These are phyloP conservation scores for Epinephelus cyanopodus DNA, from an alignment of 2,113 vertebrate genomes.

Conservation along the genomic window DNA sequence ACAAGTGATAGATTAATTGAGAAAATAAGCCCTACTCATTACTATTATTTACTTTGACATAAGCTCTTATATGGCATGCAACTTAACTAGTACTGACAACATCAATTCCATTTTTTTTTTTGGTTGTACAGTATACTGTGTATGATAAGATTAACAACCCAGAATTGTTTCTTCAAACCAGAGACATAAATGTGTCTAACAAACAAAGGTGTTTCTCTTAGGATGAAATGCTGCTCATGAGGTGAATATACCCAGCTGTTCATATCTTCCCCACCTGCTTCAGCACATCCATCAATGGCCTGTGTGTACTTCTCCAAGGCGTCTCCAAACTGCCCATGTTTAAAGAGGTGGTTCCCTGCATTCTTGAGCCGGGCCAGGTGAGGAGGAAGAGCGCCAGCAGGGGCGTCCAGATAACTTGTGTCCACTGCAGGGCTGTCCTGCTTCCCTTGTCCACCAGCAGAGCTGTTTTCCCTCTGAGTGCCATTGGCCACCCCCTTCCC, in stretches of 20 bases:
- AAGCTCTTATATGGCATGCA: neutral
- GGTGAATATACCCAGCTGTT: neutral
- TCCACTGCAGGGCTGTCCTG: slow-evolving; percentile 57
- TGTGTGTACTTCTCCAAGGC: slow-evolving; percentile 88
- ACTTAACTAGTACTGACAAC: neutral
- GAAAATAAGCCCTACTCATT: neutral
- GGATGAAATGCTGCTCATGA: neutral
- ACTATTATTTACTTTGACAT: neutral
- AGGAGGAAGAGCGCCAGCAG: slow-evolving; percentile 82
- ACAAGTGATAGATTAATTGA: neutral
- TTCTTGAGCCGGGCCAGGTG: slow-evolving; percentile 86
- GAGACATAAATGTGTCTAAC: neutral
- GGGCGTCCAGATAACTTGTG: slow-evolving; percentile 79
- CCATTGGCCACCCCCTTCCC: slow-evolving; percentile 68
- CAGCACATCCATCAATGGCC: slow-evolving; percentile 86
- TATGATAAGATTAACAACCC: neutral
- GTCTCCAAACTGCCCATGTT: slow-evolving; percentile 90
- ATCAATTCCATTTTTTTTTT: neutral
- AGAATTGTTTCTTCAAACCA: neutral
- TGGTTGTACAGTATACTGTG: neutral
- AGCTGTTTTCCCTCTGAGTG: slow-evolving; percentile 44
- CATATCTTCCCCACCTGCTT: slow-evolving; percentile 79
- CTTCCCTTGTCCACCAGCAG: slow-evolving; percentile 21
- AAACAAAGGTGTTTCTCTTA: neutral
- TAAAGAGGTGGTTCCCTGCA: slow-evolving; percentile 92